Evolutionary conservation across 2,888 invertebrate genomes (phyloP).

Genomic region (Cabera pusaria): DNA sequence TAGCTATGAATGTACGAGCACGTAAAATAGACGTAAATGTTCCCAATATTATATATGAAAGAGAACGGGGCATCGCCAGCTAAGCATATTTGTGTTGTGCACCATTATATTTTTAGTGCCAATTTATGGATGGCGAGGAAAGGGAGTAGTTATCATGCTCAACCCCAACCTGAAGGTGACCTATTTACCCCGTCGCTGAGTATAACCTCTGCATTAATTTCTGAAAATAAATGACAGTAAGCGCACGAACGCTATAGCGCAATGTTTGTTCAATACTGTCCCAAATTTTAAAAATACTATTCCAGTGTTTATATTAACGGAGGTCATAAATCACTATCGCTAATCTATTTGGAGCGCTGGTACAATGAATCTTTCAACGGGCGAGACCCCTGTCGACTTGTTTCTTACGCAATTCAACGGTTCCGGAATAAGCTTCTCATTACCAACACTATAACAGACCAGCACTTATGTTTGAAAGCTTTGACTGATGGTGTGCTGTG

Average conservation of each 20-base stretch:
- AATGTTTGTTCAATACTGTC: conserved; percentile 47
- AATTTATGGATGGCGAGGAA: conserved; percentile 47
- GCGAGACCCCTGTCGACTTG: conserved; percentile 11
- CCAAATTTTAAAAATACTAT: conserved; percentile 35
- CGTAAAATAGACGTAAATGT: no score
- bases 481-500: conserved; percentile 34
- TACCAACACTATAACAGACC: conserved; percentile 29
- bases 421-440: conserved; percentile 39
- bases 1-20: no score
- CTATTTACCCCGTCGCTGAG: conserved; percentile 53
- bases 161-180: conserved; percentile 55
- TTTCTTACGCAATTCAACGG: conserved; percentile 33
- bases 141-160: conserved; percentile 59
- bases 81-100: conserved; percentile 11
- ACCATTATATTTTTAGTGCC: conserved; percentile 45
- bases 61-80: conserved; percentile 9
- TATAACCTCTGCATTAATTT: conserved; percentile 58
- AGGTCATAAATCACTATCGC: conserved; percentile 21
- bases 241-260: conserved; percentile 38
- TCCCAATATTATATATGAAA: no score
- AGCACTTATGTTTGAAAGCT: conserved; percentile 33
- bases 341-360: conserved; percentile 22
- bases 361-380: conserved; percentile 22
- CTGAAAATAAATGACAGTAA: conserved; percentile 46
- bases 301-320: conserved; percentile 17